Percentiles rank a stretch among this genome's conserved stretches.
phyloP scores from a whole-genome alignment of 2,888 invertebrate species.

The Beris chalybata region DNA sequence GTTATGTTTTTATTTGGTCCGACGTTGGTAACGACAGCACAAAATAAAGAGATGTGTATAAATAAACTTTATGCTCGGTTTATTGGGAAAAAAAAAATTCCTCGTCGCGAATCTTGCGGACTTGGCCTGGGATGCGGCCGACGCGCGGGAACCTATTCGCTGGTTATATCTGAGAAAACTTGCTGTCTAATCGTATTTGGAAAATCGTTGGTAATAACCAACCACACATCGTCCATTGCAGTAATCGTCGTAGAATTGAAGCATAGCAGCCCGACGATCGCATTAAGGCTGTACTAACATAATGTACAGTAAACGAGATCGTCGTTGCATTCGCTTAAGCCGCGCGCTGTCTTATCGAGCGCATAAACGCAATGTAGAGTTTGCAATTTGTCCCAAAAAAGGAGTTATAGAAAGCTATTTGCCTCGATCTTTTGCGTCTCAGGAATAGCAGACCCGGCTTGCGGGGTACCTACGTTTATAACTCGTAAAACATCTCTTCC shows the following conservation, averaged over 20 bases:
- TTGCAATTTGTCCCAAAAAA: constrained; percentile 46
- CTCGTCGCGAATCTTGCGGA: too few species aligned
- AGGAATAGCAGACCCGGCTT: constrained; percentile 2
- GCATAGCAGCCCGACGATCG: constrained; percentile 9
- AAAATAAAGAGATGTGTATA: constrained; percentile 15
- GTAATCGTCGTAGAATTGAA: constrained; percentile 20
- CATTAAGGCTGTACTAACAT: constrained; percentile 21
- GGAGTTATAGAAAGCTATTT: constrained; percentile 48
- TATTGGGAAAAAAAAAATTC: too few species aligned
- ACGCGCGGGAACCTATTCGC: constrained; percentile 17
- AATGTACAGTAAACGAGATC: constrained; percentile 33
- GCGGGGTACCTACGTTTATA: too few species aligned
- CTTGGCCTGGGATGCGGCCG: too few species aligned
- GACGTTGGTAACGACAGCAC: constrained; percentile 17
- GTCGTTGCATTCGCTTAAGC: constrained; percentile 1
- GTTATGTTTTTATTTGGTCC: neutral
- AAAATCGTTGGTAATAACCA: constrained; percentile 18
- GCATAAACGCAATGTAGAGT: constrained; percentile 36
- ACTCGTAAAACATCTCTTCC: too few species aligned
- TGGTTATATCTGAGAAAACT: constrained; percentile 22
- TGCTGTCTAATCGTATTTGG: constrained; percentile 28
- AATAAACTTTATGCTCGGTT: constrained; percentile 1
- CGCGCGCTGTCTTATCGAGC: neutral
- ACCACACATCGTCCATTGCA: constrained; percentile 21
- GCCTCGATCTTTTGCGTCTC: constrained; percentile 43